Base-by-base conservation (phyloP, 2,888 invertebrate genomes). In the Meiosimyza decipiens region DNA sequence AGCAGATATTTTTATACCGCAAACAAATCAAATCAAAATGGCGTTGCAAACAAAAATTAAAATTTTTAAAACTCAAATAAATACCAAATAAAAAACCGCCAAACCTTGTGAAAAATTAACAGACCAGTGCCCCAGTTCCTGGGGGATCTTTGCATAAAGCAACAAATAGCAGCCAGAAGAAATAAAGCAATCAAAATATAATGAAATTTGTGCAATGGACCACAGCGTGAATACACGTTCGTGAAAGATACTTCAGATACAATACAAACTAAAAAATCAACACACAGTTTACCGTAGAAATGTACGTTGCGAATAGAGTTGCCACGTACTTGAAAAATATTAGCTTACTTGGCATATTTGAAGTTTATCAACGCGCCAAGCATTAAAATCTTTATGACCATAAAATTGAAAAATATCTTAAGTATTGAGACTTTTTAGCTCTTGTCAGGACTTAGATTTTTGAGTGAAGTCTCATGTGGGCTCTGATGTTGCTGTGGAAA, bases 21-120 rank as follows among this genome's bases (percentile, higher is more conserved):
- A 59, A 28, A 69, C 59, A 59, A 69, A 69, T 69, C 68, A 69
- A 69, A 69, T 50, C 51, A 60, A 69, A n/a, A 47, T 69, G 68
- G 22, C 16, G 50, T 50, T 40, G 40, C 6, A n/a, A 51, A 33
- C 15, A 57, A 59, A 59, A 59, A 60, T 60, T 18, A 28, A 50
- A 66, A 54, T 54, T 55, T 52, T 9, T 40, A 40, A 40, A 40
- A 40, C 4, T 40, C 1, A 40, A 9, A 40, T 40, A 40, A 40
- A 5, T 9, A 40, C 40, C 6, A 40, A 40, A 40, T 40, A 66
- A 64, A 66, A 22, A 64, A 50, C 22, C 51, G 51, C 51, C 9
- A 50, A 64, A 51, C 50, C 51, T 40, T 51, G 51, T 64, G 64
- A 64, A 51, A 51, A 64, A 64, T 64, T 51, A 51, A 50, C 64